phyloP scores from a whole-genome alignment of 2,797 vertebrate genomes.

The Malurus leucopterus region DNA sequence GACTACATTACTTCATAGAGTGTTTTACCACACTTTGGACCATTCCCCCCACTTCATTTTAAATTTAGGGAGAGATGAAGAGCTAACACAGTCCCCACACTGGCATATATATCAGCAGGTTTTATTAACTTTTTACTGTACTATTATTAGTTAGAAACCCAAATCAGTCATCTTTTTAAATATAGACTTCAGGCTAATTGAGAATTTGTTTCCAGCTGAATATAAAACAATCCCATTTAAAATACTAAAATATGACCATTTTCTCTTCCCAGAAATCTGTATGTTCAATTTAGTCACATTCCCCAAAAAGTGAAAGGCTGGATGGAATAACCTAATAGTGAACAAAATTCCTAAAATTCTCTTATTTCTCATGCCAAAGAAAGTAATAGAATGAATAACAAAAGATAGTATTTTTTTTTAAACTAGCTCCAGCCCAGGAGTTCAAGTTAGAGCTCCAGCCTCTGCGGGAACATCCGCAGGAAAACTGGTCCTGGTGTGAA shows the following conservation, averaged over 20 bases:
- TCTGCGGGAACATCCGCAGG: background rate
- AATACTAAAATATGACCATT: background rate
- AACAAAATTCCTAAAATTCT: background rate
- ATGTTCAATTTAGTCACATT: background rate
- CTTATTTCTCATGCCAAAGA: background rate
- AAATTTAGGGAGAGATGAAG: constrained; percentile 32
- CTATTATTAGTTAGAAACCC: background rate
- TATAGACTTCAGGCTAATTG: background rate
- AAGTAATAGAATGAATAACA: background rate
- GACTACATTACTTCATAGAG: constrained; percentile 49
- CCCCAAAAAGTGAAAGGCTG: constrained; percentile 13
- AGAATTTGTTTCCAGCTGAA: background rate
- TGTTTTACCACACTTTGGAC: constrained; percentile 35
- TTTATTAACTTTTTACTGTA: background rate
- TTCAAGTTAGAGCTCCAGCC: background rate
- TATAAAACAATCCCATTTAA: background rate
- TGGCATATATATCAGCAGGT: background rate
- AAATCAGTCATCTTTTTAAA: background rate
- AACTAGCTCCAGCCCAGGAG: background rate
- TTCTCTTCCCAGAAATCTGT: background rate
- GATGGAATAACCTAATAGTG: background rate
- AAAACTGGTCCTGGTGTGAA: background rate
- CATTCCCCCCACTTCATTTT: constrained; percentile 13
- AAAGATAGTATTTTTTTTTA: background rate
- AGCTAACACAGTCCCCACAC: background rate